Evolutionary conservation across 2,797 vertebrate species (phyloP).

Genomic region (Enteromius viviparus): DNA sequence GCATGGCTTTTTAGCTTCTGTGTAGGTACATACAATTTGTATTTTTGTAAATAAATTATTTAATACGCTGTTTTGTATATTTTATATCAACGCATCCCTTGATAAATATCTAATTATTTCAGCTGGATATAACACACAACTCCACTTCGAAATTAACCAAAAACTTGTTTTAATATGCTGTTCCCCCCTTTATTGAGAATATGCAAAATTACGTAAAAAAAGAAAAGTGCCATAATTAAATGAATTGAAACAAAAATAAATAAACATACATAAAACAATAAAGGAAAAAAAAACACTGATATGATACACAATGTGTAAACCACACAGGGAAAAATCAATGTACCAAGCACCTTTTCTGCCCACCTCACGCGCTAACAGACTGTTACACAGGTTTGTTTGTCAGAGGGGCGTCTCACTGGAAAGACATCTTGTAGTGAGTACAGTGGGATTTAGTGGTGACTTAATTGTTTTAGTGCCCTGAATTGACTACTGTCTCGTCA

Average conservation of each 20-base stretch:
- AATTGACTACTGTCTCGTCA: constrained; percentile 57
- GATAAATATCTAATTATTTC: not conserved
- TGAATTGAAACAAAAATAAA: constrained; percentile 82
- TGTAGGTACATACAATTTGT: not conserved
- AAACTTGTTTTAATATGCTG: constrained; percentile 52
- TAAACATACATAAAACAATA: constrained; percentile 83
- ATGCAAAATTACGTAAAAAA: constrained; percentile 88
- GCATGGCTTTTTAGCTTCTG: not conserved
- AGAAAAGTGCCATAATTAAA: constrained; percentile 88
- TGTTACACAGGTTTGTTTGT: constrained; percentile 32
- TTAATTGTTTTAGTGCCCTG: constrained; percentile 46
- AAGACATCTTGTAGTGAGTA: constrained; percentile 64
- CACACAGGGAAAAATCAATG: constrained; percentile 63
- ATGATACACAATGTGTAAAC: constrained; percentile 79
- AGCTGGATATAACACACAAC: not conserved
- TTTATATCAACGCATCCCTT: not conserved
- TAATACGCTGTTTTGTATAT: not conserved
- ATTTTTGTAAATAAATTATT: not conserved
- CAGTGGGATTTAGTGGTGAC: constrained; percentile 46
- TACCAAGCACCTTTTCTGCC: constrained; percentile 75
- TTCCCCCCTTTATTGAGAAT: constrained; percentile 92
- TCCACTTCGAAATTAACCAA: constrained; percentile 1
- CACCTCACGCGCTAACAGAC: not conserved
- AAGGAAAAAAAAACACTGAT: constrained; percentile 87
- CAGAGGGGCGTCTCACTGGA: constrained; percentile 52